These are phyloP conservation scores for Halotydeus destructor DNA, from an alignment of 1,140 invertebrate species.

Conservation along the genomic window DNA sequence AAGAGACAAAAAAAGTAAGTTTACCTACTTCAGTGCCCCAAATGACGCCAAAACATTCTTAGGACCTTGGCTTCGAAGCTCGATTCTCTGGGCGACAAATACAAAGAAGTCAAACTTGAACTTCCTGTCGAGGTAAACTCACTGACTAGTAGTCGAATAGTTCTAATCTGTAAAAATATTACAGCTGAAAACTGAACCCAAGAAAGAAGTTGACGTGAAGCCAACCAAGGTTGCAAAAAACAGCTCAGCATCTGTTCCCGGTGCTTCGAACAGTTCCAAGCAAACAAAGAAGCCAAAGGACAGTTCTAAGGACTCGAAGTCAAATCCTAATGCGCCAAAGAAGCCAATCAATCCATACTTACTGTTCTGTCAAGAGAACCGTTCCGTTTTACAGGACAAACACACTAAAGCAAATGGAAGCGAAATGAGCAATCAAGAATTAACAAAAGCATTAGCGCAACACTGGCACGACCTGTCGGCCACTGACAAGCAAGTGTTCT, in stretches of 20 bases:
- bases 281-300: background rate
- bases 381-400: conserved; percentile 1
- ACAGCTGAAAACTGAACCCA: too few species aligned
- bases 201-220: too few species aligned
- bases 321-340: conserved; percentile 2
- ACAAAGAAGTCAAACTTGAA: background rate
- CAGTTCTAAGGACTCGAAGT: background rate
- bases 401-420: background rate
- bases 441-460: conserved; percentile 6
- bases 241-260: background rate
- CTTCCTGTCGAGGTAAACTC: conserved; percentile 1
- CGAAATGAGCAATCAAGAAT: conserved; percentile 6
- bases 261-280: background rate
- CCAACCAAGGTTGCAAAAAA: too few species aligned
- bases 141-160: background rate
- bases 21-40: background rate
- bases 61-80: background rate
- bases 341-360: conserved; percentile 4
- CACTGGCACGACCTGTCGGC: conserved; percentile 2
- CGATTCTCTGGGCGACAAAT: background rate
- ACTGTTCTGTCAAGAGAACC: conserved; percentile 3
- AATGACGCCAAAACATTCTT: background rate
- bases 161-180: too few species aligned
- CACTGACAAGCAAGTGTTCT: conserved; percentile 4
- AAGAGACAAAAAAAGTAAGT: conserved; percentile 4